phyloP scores from a whole-genome alignment of 2,888 invertebrate genomes.

The Nymphalis polychloros region DNA sequence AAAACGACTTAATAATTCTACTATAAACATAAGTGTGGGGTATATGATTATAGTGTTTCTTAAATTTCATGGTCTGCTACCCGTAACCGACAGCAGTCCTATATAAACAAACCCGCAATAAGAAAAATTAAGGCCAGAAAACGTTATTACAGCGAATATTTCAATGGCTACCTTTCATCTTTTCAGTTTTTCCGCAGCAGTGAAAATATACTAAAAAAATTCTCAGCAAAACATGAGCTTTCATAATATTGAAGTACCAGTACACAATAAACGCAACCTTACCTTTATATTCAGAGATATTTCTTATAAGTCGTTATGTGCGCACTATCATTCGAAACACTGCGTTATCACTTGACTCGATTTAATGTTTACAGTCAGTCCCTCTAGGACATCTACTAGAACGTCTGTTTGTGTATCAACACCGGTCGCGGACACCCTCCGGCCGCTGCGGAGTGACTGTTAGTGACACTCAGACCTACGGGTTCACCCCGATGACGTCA shows the following conservation, averaged over 20 bases:
- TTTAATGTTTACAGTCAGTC: conserved; percentile 39
- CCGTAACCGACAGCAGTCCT: conserved; percentile 26
- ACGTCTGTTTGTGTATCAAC: conserved; percentile 66
- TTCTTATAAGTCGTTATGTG: conserved; percentile 13
- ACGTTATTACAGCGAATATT: conserved; percentile 32
- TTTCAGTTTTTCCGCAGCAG: conserved; percentile 29
- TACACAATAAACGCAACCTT: conserved; percentile 31
- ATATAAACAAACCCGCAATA: conserved; percentile 30
- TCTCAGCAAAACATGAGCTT: conserved; percentile 27
- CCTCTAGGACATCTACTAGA: conserved; percentile 44
- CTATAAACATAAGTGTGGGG: conserved; percentile 15
- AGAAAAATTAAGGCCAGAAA: conserved; percentile 26
- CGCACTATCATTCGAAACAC: conserved; percentile 31
- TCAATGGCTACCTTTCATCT: conserved; percentile 35
- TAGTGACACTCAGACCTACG: conserved; percentile 73
- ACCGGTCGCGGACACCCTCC: conserved; percentile 59
- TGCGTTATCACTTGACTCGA: conserved; percentile 37
- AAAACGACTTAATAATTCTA: conserved; percentile 12
- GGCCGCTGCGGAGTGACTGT: conserved; percentile 76
- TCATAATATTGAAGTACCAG: conserved; percentile 30
- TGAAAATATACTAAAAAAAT: conserved; percentile 31
- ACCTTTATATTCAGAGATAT: conserved; percentile 29
- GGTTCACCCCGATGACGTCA: conserved; percentile 81
- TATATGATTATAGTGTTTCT: conserved; percentile 24
- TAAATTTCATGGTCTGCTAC: conserved; percentile 21